phyloP scores from a whole-genome alignment of 1,140 invertebrate species.

The Orius insidiosus region DNA sequence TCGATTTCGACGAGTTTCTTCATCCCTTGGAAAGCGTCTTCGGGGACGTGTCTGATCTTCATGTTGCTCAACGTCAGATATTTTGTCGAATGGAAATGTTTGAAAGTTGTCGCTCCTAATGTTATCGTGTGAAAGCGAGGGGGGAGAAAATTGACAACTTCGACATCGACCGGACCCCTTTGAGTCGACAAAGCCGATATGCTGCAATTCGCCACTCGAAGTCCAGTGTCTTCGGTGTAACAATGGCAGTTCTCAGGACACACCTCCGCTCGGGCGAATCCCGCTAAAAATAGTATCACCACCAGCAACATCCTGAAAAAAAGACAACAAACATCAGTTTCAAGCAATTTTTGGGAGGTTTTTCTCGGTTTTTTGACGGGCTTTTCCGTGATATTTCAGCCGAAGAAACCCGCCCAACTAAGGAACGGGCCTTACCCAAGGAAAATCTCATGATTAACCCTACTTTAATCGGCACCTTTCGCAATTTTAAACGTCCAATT shows the following conservation, averaged over 20 bases:
- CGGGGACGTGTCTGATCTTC: slow-evolving; percentile 46
- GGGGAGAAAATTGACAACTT: slow-evolving; percentile 11
- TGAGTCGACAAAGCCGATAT: neutral
- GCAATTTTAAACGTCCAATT: too few species aligned
- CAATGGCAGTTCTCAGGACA: slow-evolving; percentile 17
- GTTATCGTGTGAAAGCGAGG: neutral
- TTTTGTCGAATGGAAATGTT: slow-evolving; percentile 15
- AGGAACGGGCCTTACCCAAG: too few species aligned
- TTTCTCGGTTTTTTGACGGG: too few species aligned
- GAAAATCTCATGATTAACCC: too few species aligned
- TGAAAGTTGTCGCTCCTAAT: slow-evolving; percentile 16
- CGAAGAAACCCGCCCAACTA: too few species aligned
- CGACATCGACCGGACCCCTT: slow-evolving; percentile 1
- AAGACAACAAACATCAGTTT: neutral
- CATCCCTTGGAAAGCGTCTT: slow-evolving; percentile 53
- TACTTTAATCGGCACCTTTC: too few species aligned
- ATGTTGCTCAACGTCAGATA: slow-evolving; percentile 39
- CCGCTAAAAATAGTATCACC: slow-evolving; percentile 8
- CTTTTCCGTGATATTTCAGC: too few species aligned
- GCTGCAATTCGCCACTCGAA: slow-evolving; percentile 15
- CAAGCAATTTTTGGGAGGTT: too few species aligned
- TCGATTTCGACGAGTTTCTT: slow-evolving; percentile 70
- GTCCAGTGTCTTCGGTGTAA: slow-evolving; percentile 9
- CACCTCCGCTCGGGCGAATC: neutral
- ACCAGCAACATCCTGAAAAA: slow-evolving; percentile 2